Evolutionary conservation across 2,888 invertebrate species (phyloP).

Genomic region (Phasia obesa): DNA sequence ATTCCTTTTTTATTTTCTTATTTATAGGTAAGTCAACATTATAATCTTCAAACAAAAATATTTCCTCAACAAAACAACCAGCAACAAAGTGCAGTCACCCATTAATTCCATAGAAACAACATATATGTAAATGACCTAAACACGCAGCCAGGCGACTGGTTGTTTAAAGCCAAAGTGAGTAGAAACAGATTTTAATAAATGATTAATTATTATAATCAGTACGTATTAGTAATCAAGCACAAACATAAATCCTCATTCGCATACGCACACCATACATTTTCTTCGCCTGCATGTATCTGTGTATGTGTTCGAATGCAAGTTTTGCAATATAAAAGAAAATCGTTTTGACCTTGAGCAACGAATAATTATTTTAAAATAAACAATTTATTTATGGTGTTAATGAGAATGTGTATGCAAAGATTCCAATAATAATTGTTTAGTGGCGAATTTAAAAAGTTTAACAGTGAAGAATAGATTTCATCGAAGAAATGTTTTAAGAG

Average conservation of each 20-base stretch:
- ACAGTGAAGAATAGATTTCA: background rate
- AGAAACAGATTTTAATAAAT: constrained; percentile 67
- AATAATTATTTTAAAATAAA: constrained; percentile 66
- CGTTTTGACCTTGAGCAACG: constrained; percentile 59
- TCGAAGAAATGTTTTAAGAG: too few relatives aligned
- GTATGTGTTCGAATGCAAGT: constrained; percentile 38
- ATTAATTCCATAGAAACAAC: constrained; percentile 14
- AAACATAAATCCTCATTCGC: constrained; percentile 56
- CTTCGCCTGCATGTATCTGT: background rate
- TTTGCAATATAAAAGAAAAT: constrained; percentile 44
- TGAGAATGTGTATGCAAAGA: constrained; percentile 15
- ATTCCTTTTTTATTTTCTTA: background rate
- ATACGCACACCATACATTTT: background rate
- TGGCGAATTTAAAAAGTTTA: background rate
- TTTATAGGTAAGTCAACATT: constrained; percentile 55
- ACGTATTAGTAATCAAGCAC: constrained; percentile 54
- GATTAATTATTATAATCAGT: constrained; percentile 65
- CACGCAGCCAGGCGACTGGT: background rate
- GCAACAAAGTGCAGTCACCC: background rate
- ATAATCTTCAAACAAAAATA: constrained; percentile 27
- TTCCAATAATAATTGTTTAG: constrained; percentile 16
- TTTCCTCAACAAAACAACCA: background rate
- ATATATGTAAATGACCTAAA: constrained; percentile 38
- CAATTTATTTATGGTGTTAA: constrained; percentile 54
- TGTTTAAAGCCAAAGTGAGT: constrained; percentile 45